A percentile compares a stretch with the other conserved stretches of the same genome.
phyloP scores from a whole-genome alignment of 2,113 vertebrate genomes.

The Laticauda colubrina region DNA sequence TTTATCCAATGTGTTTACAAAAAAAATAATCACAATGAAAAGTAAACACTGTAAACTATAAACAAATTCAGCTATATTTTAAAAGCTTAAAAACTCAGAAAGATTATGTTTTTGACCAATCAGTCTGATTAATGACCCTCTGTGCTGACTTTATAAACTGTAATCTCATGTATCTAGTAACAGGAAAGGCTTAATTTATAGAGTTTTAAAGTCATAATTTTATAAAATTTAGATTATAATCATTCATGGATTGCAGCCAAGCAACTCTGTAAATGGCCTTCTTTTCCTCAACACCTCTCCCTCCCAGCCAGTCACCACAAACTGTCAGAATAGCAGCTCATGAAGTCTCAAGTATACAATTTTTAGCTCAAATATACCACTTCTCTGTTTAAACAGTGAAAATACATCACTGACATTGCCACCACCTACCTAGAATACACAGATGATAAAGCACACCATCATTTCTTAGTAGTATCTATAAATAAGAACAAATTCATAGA shows the following conservation, averaged over 20 bases:
- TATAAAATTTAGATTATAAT: slow-evolving; percentile 6
- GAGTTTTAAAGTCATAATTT: slow-evolving; percentile 14
- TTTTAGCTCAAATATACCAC: not conserved
- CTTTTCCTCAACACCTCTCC: not conserved
- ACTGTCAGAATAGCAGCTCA: not conserved
- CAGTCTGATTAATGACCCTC: slow-evolving; percentile 1
- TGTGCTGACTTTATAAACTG: not conserved
- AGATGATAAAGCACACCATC: not conserved
- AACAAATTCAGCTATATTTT: slow-evolving; percentile 34
- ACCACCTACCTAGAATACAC: not conserved
- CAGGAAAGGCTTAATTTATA: not conserved
- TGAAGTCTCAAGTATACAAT: not conserved
- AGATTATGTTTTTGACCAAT: not conserved
- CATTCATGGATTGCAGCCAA: slow-evolving; percentile 1
- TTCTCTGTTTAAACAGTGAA: not conserved
- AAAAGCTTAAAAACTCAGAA: slow-evolving; percentile 2
- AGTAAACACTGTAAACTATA: not conserved
- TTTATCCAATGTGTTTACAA: not conserved
- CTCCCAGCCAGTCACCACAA: not conserved
- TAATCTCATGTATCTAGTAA: not conserved
- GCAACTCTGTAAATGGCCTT: slow-evolving; percentile 4
- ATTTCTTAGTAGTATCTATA: not conserved
- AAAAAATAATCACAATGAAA: slow-evolving; percentile 1
- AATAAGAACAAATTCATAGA: not conserved
- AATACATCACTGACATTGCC: not conserved